Evolutionary conservation across 92 coral and sea anemone genomes (phyloP).

Genomic region (Heteractis magnifica): DNA sequence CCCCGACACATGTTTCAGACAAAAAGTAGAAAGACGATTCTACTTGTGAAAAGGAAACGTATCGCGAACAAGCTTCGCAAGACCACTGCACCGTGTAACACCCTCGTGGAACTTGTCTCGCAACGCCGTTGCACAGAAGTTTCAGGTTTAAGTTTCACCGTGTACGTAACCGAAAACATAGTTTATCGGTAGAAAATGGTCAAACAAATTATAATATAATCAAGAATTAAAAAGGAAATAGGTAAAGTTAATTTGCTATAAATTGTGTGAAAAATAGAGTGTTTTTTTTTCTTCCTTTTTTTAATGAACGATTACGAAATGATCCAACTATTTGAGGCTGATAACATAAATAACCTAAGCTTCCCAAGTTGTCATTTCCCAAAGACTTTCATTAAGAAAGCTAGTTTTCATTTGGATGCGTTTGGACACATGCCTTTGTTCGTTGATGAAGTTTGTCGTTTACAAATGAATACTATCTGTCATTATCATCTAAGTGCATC

Average conservation of each 20-base stretch:
- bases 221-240: too few species aligned
- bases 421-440: conserved; percentile 2
- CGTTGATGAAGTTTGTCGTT: conserved; percentile 6
- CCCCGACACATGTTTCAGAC: too few species aligned
- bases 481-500: conserved; percentile 1
- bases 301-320: not conserved
- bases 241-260: too few species aligned
- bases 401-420: conserved; percentile 5
- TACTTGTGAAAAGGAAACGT: too few species aligned
- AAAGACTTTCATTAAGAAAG: not conserved
- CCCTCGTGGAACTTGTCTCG: too few species aligned
- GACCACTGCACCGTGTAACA: too few species aligned
- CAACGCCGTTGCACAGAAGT: too few species aligned
- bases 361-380: conserved; percentile 1
- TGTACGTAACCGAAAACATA: not conserved
- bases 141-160: too few species aligned
- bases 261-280: too few species aligned
- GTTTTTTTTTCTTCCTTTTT: not conserved
- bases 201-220: not conserved
- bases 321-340: not conserved
- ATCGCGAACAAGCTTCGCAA: too few species aligned
- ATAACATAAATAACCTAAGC: not conserved
- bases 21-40: too few species aligned
- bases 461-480: conserved; percentile 6
- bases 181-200: not conserved